Base-by-base conservation (phyloP, 2,888 invertebrate species). In the Athalia cordata region DNA sequence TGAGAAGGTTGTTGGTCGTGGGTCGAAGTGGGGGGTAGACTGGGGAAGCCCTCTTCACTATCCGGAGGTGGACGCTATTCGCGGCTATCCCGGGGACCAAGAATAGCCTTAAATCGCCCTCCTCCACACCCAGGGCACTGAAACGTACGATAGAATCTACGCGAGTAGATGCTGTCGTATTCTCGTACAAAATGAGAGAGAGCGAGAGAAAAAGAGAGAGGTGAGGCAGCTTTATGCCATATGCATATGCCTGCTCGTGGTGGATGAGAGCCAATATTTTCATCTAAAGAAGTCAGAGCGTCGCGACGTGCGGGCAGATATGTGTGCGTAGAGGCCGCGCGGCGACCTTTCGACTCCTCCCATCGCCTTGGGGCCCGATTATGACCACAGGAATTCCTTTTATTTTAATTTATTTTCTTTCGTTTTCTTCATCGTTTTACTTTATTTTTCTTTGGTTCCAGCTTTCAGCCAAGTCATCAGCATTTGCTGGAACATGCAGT, bases 31-130 rank as follows among this genome's bases (percentile, higher is more conserved):
- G 55, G 5, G 29, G 9, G 50, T n/a, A 52, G 55, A 55, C 55
- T 68, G 68, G 68, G 68, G 68, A 68, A 68, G 68, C 68, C 68
- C 68, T 50, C 68, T 68, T 29, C 55, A 52, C 52, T 11, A 52
- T 55, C n/a, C 29, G 52, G 68, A 55, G 52, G 68, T 66, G 66
- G 66, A 50, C 50, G 55, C 68, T 68, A 50, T 68, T 68, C 68
- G 55, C 68, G 68, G 68, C 55, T 68, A 55, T 68, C 68, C 68
- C 68, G 68, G 68, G 68, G 55, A 29, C 68, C 68, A 68, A 43
- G 55, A 68, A 68, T 68, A 68, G 52, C 68, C 68, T 68, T 29
- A 13, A 8, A 13, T 68, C 55, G 52, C 11, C n/a, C 3, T 68
- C 68, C 55, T 43, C 8, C 55, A 52, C n/a, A 52, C 50, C 4